Evolutionary conservation across 2,113 vertebrate genomes (phyloP).

Genomic region (Calcarius ornatus): DNA sequence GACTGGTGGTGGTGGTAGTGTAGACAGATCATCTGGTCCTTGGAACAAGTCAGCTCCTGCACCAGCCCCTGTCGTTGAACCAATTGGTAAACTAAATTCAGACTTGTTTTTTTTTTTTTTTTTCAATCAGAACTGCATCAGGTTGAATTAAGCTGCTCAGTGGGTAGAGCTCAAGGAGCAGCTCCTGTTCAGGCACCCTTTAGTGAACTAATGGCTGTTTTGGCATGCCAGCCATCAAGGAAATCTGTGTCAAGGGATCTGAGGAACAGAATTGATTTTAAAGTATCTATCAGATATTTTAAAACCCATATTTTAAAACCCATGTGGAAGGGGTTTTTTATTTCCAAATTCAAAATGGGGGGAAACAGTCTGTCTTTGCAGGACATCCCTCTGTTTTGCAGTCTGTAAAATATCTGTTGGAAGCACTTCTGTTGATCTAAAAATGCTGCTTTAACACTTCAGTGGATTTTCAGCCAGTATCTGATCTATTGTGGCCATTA

Average conservation of each 20-base stretch:
- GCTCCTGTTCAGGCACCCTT: not conserved
- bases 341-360: accelerated
- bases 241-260: not conserved
- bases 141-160: not conserved
- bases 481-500: not conserved
- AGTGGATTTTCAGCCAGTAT: not conserved
- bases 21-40: constrained; percentile 88
- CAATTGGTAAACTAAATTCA: constrained; percentile 75
- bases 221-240: not conserved
- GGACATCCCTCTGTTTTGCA: not conserved
- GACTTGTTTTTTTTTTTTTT: not conserved
- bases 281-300: not conserved
- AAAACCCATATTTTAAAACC: not conserved
- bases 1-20: constrained; percentile 71
- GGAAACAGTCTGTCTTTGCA: not conserved
- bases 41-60: constrained; percentile 90
- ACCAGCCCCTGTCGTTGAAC: constrained; percentile 74
- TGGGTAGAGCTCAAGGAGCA: not conserved
- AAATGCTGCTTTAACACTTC: not conserved
- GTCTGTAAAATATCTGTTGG: not conserved
- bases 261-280: not conserved
- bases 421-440: not conserved
- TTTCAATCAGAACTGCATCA: accelerated
- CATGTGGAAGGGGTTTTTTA: accelerated
- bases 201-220: not conserved